Evolutionary conservation across 2,797 vertebrate species (phyloP).

Genomic region (Chelonia mydas): DNA sequence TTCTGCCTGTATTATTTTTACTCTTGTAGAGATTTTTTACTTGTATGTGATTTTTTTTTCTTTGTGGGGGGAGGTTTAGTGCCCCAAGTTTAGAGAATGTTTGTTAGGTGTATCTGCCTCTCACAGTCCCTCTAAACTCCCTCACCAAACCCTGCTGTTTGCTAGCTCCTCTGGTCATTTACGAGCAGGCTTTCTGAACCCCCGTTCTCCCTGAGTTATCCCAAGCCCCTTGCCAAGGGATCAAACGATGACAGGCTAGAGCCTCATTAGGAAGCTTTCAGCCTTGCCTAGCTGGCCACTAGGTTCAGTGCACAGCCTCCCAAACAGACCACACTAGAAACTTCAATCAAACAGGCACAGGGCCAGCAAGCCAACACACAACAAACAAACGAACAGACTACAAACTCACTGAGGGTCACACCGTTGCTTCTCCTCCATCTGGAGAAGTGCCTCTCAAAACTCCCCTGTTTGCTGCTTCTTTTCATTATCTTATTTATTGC

Average conservation of each 20-base stretch:
- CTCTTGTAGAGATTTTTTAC: not conserved
- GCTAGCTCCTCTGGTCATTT: not conserved
- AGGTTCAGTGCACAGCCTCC: not conserved
- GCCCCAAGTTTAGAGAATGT: not conserved
- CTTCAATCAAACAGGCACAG: not conserved
- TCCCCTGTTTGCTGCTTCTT: not conserved
- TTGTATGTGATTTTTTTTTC: not conserved
- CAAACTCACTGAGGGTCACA: no score
- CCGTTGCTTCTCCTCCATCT: not conserved
- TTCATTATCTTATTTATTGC: constrained; percentile 47
- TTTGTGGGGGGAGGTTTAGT: not conserved
- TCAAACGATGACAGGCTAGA: not conserved
- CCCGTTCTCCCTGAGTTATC: not conserved
- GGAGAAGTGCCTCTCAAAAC: not conserved
- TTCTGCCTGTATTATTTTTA: not conserved
- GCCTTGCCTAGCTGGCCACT: not conserved
- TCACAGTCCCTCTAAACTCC: not conserved
- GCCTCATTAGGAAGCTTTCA: not conserved
- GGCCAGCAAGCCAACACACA: not conserved
- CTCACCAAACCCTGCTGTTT: not conserved
- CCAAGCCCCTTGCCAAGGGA: not conserved
- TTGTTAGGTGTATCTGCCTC: not conserved
- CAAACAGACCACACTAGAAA: not conserved
- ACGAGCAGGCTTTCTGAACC: not conserved
- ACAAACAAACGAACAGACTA: no score